Conservation (phyloP, 1,140 invertebrate species). For the Pararge aegeria region DNA sequence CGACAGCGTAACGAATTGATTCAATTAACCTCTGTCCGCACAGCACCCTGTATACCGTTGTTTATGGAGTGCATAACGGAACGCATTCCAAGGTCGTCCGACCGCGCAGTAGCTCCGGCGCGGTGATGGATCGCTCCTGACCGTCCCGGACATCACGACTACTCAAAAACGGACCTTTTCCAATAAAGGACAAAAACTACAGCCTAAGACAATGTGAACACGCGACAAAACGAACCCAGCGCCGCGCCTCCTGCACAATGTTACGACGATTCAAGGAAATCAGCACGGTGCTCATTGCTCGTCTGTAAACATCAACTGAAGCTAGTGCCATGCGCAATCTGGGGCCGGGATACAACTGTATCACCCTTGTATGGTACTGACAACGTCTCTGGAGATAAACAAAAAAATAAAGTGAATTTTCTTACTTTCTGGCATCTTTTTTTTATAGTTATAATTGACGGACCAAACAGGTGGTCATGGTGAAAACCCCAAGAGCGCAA, state of each 20-base stretch:
- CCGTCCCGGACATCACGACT: conserved; percentile 29
- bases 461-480: no score
- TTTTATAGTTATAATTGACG: no score
- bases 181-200: conserved; percentile 26
- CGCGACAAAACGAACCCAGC: conserved; percentile 32
- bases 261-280: conserved; percentile 37
- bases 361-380: no score
- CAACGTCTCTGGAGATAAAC: no score
- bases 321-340: no score
- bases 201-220: conserved; percentile 38
- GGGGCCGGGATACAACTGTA: no score
- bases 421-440: no score
- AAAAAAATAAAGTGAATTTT: no score
- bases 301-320: neutral
- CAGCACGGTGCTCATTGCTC: neutral
- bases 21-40: conserved; percentile 6
- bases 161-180: conserved; percentile 39
- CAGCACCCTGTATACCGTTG: neutral
- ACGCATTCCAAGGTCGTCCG: conserved; percentile 32
- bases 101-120: conserved; percentile 59
- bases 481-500: no score
- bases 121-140: conserved; percentile 48
- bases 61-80: conserved; percentile 35
- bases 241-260: conserved; percentile 22
- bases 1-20: neutral